Conservation (phyloP, 2,113 vertebrate genomes). For the Alethe castanea region DNA sequence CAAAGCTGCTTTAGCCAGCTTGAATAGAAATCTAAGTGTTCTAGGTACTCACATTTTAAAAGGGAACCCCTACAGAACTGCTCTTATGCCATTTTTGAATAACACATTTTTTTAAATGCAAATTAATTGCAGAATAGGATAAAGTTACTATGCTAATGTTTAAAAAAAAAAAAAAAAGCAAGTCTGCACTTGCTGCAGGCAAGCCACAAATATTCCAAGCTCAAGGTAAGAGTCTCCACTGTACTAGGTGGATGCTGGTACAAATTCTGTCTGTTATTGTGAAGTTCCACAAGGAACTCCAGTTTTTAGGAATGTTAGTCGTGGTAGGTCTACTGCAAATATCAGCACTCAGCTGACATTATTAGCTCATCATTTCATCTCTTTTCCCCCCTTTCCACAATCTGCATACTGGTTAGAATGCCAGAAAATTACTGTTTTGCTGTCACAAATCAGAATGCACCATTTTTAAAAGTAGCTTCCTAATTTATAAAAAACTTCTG, state of each 20-base stretch:
- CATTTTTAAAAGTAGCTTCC: not conserved
- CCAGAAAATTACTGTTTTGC: not conserved
- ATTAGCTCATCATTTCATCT: not conserved
- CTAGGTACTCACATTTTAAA: not conserved
- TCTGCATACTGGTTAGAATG: not conserved
- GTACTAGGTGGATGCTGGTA: not conserved
- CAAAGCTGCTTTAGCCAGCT: not conserved
- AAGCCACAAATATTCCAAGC: not conserved
- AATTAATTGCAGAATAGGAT: not conserved
- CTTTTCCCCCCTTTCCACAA: not conserved
- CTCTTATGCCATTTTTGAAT: not conserved
- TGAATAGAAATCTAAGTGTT: not conserved
- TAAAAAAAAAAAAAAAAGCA: not conserved
- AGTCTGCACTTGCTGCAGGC: not conserved
- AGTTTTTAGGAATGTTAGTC: not conserved
- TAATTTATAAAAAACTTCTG: not conserved
- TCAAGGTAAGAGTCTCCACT: not conserved
- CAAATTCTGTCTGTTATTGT: not conserved
- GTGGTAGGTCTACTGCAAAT: not conserved
- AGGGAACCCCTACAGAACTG: not conserved
- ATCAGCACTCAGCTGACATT: not conserved
- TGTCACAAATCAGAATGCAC: not conserved
- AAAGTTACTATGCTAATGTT: not conserved
- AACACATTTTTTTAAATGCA: rapidly evolving
- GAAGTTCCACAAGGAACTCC: not conserved